These are phyloP conservation scores for Bergia puertoricense DNA, from an alignment of 92 coral and sea anemone genomes.

Conservation along the genomic window DNA sequence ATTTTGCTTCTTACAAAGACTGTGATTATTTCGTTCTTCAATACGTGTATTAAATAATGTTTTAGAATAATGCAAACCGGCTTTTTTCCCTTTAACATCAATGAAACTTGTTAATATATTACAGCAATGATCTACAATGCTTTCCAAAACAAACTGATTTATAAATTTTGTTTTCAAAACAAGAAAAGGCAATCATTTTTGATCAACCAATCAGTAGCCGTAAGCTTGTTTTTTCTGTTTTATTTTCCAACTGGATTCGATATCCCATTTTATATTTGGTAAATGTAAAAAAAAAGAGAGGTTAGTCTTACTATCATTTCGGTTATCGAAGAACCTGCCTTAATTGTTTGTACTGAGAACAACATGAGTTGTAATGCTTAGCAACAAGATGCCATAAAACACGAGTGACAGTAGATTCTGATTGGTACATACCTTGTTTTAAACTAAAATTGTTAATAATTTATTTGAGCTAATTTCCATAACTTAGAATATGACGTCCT, in stretches of 20 bases:
- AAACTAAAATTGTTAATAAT: constrained; percentile 44
- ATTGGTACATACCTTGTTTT: constrained; percentile 9
- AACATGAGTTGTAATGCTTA: constrained; percentile 10
- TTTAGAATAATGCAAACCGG: not conserved
- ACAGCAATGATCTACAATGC: not conserved
- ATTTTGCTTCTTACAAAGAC: too few relatives aligned
- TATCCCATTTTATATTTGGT: not conserved
- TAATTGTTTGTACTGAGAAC: not conserved
- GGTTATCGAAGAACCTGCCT: not conserved
- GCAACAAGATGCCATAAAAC: constrained; percentile 31
- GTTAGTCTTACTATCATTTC: not conserved
- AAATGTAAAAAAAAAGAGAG: not conserved
- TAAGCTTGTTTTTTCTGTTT: not conserved
- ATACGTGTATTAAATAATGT: too few relatives aligned
- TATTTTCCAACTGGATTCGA: not conserved
- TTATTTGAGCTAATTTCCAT: constrained; percentile 43
- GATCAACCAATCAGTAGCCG: not conserved
- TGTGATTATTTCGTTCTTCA: too few relatives aligned
- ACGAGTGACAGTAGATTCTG: not conserved
- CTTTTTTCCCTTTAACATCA: not conserved
- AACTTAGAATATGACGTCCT: constrained; percentile 16
- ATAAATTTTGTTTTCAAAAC: not conserved
- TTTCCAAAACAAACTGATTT: not conserved
- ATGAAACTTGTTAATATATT: not conserved
- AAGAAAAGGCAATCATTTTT: too few relatives aligned